Conservation (phyloP, 1,140 invertebrate species). For the Antheraea pernyi region DNA sequence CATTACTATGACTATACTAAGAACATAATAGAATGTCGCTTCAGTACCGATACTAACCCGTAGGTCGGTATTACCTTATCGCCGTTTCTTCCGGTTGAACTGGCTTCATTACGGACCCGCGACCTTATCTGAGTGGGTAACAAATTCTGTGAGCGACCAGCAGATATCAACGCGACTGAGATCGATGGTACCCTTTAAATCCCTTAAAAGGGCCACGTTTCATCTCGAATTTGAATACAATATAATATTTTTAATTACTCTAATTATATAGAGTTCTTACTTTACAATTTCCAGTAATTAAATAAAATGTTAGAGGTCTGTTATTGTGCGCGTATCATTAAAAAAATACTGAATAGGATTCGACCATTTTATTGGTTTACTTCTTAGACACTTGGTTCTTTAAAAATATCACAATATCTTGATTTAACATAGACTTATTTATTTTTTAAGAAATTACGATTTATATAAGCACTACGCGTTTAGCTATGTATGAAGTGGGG, state of each 20-base stretch:
- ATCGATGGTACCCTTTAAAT: conserved; percentile 21
- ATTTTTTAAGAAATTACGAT: no score
- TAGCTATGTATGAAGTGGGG: no score
- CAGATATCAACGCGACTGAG: conserved; percentile 20
- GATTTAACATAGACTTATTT: no score
- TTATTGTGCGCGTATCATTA: no score
- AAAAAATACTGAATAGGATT: no score
- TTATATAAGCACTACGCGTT: no score
- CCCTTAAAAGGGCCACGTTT: conserved; percentile 3
- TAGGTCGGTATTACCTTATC: conserved; percentile 27
- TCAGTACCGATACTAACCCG: background rate
- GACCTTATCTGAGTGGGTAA: conserved; percentile 30
- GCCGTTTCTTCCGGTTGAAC: conserved; percentile 31
- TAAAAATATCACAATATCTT: no score
- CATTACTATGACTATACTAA: background rate
- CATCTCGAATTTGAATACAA: background rate
- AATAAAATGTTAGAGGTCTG: no score
- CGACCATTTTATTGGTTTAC: no score
- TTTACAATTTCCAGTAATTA: no score
- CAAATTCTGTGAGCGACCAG: conserved; percentile 31
- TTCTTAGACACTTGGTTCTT: no score
- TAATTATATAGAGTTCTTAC: background rate
- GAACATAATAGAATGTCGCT: background rate
- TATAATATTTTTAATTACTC: background rate
- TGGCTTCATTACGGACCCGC: conserved; percentile 32